Percentiles rank a stretch among this genome's conserved stretches.
Evolutionary conservation across 2,113 vertebrate genomes (phyloP).

Genomic region (Amia ocellicauda): DNA sequence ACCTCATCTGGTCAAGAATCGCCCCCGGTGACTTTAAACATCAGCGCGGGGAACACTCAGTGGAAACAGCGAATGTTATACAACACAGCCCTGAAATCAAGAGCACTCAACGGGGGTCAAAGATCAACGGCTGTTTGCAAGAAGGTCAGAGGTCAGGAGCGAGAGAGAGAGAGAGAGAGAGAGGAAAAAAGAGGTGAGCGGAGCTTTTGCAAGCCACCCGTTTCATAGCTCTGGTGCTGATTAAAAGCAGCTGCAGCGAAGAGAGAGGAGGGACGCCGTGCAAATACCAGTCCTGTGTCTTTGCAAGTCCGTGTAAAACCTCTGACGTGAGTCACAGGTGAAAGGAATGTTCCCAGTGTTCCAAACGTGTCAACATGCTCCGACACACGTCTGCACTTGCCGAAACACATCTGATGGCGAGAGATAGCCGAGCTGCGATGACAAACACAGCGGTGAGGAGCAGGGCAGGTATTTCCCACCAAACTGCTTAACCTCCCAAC

Average conservation of each 20-base stretch:
- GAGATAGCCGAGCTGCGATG: too few relatives aligned
- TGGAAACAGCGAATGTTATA: constrained; percentile 56
- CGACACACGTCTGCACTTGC: constrained; percentile 22
- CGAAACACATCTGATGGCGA: constrained; percentile 12
- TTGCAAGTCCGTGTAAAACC: not conserved
- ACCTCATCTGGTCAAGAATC: constrained; percentile 38
- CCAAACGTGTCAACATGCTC: constrained; percentile 20
- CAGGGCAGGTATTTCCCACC: too few relatives aligned
- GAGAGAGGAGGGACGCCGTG: not conserved
- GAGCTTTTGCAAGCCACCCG: not conserved
- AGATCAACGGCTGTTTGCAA: constrained; percentile 56
- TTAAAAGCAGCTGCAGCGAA: not conserved
- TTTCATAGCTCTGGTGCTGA: not conserved
- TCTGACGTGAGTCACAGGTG: not conserved
- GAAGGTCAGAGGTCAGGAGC: constrained; percentile 39
- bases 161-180: constrained; percentile 31
- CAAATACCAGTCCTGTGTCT: not conserved
- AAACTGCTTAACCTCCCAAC: too few relatives aligned
- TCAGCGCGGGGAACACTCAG: constrained; percentile 47
- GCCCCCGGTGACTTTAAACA: constrained; percentile 63
- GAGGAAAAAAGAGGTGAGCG: constrained; percentile 1
- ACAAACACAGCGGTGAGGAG: too few relatives aligned
- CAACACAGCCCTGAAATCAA: constrained; percentile 49
- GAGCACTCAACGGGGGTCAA: constrained; percentile 42
- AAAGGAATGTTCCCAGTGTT: constrained; percentile 20